Evolutionary conservation across 2,888 invertebrate genomes (phyloP).

Genomic region (Drosophila anomalata): DNA sequence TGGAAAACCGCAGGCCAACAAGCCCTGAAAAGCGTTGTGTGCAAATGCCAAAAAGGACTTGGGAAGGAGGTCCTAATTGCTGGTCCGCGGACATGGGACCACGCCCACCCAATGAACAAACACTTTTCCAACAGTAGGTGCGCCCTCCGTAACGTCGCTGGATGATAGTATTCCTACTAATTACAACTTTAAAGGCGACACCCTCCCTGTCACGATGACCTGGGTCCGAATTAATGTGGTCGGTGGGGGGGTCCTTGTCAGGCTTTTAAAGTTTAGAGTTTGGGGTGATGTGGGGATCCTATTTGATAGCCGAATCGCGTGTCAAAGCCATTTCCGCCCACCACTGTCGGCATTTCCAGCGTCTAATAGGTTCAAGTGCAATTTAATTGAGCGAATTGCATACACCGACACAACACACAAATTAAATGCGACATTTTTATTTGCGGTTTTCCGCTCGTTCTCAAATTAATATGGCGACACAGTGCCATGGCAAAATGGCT

Average conservation of each 20-base stretch:
- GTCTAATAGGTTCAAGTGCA: conserved; percentile 59
- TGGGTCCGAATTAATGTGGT: conserved; percentile 42
- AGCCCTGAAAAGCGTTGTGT: conserved; percentile 19
- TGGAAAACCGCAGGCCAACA: conserved; percentile 51
- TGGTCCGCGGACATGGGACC: conserved; percentile 29
- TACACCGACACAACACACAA: conserved; percentile 39
- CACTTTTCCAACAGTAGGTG: conserved; percentile 44
- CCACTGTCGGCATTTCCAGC: conserved; percentile 38
- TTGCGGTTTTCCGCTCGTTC: conserved; percentile 17
- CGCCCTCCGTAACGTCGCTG: neutral
- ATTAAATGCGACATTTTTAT: conserved; percentile 56
- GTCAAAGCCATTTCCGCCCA: conserved; percentile 55
- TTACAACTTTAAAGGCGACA: conserved; percentile 54
- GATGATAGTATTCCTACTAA: conserved; percentile 55
- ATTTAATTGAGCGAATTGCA: conserved; percentile 71
- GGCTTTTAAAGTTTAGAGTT: conserved; percentile 11
- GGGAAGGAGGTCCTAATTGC: conserved; percentile 62
- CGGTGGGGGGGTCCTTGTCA: conserved; percentile 36
- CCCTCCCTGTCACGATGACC: neutral
- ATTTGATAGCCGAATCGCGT: conserved; percentile 68
- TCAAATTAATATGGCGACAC: conserved; percentile 46
- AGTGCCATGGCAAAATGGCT: conserved; percentile 51
- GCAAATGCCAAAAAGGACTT: conserved; percentile 46
- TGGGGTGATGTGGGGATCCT: neutral
- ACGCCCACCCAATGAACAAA: conserved; percentile 67